These are phyloP conservation scores for Phrynocephalus vlangalii DNA, from an alignment of 2,797 vertebrate species.

Conservation along the genomic window DNA sequence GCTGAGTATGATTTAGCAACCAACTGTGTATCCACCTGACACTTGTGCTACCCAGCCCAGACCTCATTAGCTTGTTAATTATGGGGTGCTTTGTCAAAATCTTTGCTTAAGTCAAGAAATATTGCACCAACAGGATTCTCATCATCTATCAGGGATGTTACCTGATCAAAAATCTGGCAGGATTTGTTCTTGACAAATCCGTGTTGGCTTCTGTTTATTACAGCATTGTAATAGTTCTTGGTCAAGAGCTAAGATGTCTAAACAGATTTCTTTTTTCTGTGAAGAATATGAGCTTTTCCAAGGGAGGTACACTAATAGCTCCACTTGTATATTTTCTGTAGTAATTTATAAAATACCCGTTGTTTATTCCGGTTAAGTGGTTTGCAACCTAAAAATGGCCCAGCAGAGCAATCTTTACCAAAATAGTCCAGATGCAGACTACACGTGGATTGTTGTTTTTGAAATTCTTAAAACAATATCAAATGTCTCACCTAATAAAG, in stretches of 20 bases:
- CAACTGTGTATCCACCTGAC: no score
- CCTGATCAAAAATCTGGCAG: no score
- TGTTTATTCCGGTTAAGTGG: slow-evolving; percentile 41
- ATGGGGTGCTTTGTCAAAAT: no score
- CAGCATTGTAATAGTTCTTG: slow-evolving; percentile 5
- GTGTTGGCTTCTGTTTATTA: no score
- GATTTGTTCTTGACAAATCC: no score
- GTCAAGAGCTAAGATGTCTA: slow-evolving; percentile 36
- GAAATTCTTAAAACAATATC: slow-evolving; percentile 11
- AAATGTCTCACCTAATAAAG: slow-evolving; percentile 10
- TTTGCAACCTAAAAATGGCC: slow-evolving; percentile 44
- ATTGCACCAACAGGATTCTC: no score
- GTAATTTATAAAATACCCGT: slow-evolving; percentile 53
- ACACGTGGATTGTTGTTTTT: slow-evolving; percentile 24
- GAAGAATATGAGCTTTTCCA: slow-evolving; percentile 46
- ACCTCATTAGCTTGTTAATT: no score
- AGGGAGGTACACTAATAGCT: slow-evolving; percentile 30
- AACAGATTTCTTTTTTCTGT: slow-evolving; percentile 23
- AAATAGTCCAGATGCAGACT: not conserved
- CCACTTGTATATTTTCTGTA: slow-evolving; percentile 49
- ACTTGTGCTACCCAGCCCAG: no score
- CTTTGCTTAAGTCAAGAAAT: no score
- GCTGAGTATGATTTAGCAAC: no score
- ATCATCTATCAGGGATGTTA: no score
- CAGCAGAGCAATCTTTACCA: slow-evolving; percentile 34